phyloP scores from a whole-genome alignment of 1,140 invertebrate genomes.

The Drosophila hydei region DNA sequence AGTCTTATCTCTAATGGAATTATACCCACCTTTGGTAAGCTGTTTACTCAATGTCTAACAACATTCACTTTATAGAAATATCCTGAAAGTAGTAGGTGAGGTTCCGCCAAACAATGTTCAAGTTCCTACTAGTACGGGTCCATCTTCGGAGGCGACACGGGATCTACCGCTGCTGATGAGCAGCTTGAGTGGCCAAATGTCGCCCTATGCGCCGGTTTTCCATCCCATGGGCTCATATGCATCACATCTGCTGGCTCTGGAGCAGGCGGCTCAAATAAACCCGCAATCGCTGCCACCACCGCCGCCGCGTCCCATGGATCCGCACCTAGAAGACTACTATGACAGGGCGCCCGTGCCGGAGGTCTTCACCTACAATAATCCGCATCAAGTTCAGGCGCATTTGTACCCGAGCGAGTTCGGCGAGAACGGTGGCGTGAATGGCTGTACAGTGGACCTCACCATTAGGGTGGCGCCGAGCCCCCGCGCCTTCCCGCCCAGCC shows the following conservation, averaged over 20 bases:
- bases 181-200: conserved; percentile 31
- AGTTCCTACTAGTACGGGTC: neutral
- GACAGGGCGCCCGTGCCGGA: neutral
- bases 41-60: neutral
- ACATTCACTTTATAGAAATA: neutral
- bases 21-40: conserved; percentile 11
- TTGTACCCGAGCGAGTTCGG: neutral
- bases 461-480: neutral
- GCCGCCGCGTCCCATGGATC: neutral
- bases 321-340: neutral
- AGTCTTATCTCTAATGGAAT: conserved; percentile 12
- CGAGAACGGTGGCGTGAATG: neutral
- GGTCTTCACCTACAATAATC: neutral
- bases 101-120: neutral
- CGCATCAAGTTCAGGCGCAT: neutral
- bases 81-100: neutral
- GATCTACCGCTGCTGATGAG: neutral
- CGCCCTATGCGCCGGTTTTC: conserved; percentile 45
- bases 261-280: conserved; percentile 25
- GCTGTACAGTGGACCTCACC: neutral
- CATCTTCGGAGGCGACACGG: neutral
- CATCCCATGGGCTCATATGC: conserved; percentile 53
- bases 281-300: conserved; percentile 2
- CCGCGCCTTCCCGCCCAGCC: neutral
- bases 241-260: conserved; percentile 31